Evolutionary conservation across 2,888 invertebrate genomes (phyloP), one percentile per base, ranked within the genome.

Genomic region (Drosophila barbarae): DNA sequence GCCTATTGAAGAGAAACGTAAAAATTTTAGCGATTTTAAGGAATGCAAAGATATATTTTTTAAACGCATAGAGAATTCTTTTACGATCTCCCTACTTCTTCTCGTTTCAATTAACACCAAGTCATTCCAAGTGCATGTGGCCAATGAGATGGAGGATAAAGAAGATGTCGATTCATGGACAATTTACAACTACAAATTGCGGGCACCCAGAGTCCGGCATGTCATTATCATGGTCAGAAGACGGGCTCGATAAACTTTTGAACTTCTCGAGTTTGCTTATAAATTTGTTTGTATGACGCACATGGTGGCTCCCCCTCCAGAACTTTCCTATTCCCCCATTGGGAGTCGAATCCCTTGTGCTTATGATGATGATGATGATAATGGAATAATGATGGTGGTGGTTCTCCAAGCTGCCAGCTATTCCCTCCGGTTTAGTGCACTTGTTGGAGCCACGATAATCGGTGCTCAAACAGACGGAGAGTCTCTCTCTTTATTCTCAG

Each of bases 181-280:
- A 69, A 68, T 70, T 71, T 49, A 61, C 67, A 70, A 69, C 36
- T 73, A 77, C 80, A 79, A 78, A 79, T 78, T 82, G 64, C 60
- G 50, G 57, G 36, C 49, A 34, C 38, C 42, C 42, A 34, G 41
- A 55, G 57, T 49, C 55, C 47, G 65, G 73, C 82, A 84, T 85
- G 65, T 76, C 82, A 81, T 84, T 84, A 81, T 85, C 85, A 81
- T 59, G 85, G 86, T 72, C 81, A 84, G 30, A 46, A 46, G 55
- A 46, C 72, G 39, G 56, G 59, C 63, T 66, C 74, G 81, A 81
- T 81, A 81, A 81, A 85, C 85, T 85, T 84, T 78, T 81, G 81
- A 81, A 83, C 81, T 77, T 69, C 64, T 51, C 34, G 47, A 67
- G 59, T 67, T 73, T 50, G 30, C 49, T 52, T 71, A 63, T 66